These are phyloP conservation scores for Ophonus ardosiacus DNA, from an alignment of 2,888 invertebrate genomes.

Conservation along the genomic window DNA sequence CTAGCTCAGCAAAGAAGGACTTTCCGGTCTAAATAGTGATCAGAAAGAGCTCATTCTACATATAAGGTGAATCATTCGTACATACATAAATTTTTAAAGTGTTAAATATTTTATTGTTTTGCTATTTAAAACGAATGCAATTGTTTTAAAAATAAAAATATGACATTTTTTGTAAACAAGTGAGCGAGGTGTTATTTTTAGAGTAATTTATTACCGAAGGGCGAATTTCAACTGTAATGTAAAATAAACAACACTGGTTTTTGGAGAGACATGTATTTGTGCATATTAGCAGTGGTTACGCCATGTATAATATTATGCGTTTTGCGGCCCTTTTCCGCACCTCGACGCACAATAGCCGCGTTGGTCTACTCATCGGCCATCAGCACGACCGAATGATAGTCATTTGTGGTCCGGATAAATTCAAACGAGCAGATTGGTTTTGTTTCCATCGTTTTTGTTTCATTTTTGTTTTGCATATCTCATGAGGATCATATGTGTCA, in stretches of 20 bases:
- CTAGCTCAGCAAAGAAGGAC: too few relatives aligned
- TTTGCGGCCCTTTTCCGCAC: constrained; percentile 5
- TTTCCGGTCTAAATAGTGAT: too few relatives aligned
- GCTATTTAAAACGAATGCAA: too few relatives aligned
- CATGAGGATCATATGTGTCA: constrained; percentile 57
- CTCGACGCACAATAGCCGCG: background rate
- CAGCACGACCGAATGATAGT: constrained; percentile 33
- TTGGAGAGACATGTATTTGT: constrained; percentile 5
- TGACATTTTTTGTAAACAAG: background rate
- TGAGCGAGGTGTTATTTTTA: background rate
- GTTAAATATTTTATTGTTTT: too few relatives aligned
- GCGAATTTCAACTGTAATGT: constrained; percentile 19
- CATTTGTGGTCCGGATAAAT: constrained; percentile 51
- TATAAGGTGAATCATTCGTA: too few relatives aligned
- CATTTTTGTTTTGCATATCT: constrained; percentile 60
- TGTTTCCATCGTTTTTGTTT: constrained; percentile 57
- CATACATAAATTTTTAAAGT: too few relatives aligned
- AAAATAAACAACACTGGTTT: constrained; percentile 27
- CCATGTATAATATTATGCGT: constrained; percentile 18
- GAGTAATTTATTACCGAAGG: background rate
- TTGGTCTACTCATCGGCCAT: constrained; percentile 37
- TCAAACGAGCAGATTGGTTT: constrained; percentile 59
- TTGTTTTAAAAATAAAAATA: background rate
- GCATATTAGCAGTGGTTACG: constrained; percentile 19
- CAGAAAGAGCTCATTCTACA: too few relatives aligned